These are phyloP conservation scores for Metacarcinus magister DNA, from an alignment of 2,888 invertebrate genomes.

Conservation along the genomic window DNA sequence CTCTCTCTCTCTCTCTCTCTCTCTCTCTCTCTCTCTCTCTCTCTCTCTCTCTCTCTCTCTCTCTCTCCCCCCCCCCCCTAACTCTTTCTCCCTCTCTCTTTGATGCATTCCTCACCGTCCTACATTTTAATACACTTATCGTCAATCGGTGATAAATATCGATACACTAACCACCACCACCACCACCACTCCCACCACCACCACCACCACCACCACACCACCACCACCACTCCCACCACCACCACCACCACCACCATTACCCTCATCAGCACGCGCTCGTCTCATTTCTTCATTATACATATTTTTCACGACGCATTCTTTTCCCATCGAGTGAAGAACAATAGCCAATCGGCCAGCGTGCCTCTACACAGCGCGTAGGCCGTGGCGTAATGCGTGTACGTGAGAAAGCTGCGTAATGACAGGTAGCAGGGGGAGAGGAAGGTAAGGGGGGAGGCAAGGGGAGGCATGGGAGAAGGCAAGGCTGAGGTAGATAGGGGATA, in stretches of 20 bases:
- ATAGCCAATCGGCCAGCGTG: background rate
- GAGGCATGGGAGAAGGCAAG: background rate
- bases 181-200: conserved; percentile 39
- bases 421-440: background rate
- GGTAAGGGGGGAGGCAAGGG: background rate
- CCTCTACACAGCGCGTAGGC: background rate
- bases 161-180: background rate
- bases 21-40: conserved; percentile 4
- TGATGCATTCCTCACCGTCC: background rate
- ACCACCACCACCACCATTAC: too few species aligned
- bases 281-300: conserved; percentile 20
- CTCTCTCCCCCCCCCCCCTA: background rate
- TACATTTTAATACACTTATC: conserved; percentile 6
- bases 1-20: conserved; percentile 56
- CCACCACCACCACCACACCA: conserved; percentile 51
- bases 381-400: conserved; percentile 48
- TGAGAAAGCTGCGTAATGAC: background rate
- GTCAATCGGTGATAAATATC: conserved; percentile 27
- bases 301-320: background rate
- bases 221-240: too few species aligned
- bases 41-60: conserved; percentile 61
- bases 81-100: conserved; percentile 28
- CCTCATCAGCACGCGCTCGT: too few species aligned
- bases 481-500: too few species aligned
- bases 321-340: background rate